phyloP scores from a whole-genome alignment of 2,888 invertebrate species.

The Ischnura elegans region DNA sequence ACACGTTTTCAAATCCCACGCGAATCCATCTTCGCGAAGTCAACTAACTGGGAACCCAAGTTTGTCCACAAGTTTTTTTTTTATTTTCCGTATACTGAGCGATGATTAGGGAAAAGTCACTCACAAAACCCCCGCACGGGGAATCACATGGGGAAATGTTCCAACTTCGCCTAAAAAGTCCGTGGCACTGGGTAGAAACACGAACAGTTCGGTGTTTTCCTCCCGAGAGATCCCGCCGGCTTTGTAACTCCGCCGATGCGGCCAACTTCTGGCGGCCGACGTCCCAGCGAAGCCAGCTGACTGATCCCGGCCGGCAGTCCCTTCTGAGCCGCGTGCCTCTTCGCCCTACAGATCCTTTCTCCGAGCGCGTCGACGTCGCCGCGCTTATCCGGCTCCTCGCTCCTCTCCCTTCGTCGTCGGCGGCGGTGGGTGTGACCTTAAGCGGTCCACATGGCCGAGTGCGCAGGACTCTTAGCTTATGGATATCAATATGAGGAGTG shows the following conservation, averaged over 20 bases:
- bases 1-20: no score
- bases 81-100: no score
- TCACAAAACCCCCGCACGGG: not conserved
- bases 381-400: not conserved
- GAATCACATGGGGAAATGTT: not conserved
- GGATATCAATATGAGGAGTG: slow-evolving; percentile 67
- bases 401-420: not conserved
- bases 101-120: not conserved
- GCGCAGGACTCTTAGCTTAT: slow-evolving; percentile 66
- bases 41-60: no score
- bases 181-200: no score
- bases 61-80: no score
- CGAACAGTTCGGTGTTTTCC: not conserved
- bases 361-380: not conserved
- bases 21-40: slow-evolving; percentile 7
- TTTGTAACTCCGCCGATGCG: no score
- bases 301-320: not conserved
- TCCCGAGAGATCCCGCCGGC: not conserved
- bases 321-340: not conserved
- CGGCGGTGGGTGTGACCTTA: slow-evolving; percentile 63
- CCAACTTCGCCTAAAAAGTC: not conserved
- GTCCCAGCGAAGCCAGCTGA: no score
- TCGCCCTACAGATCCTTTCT: not conserved
- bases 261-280: no score
- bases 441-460: slow-evolving; percentile 64